Conservation (phyloP, 2,113 vertebrate genomes). For the Pseudorectes ferrugineus region DNA sequence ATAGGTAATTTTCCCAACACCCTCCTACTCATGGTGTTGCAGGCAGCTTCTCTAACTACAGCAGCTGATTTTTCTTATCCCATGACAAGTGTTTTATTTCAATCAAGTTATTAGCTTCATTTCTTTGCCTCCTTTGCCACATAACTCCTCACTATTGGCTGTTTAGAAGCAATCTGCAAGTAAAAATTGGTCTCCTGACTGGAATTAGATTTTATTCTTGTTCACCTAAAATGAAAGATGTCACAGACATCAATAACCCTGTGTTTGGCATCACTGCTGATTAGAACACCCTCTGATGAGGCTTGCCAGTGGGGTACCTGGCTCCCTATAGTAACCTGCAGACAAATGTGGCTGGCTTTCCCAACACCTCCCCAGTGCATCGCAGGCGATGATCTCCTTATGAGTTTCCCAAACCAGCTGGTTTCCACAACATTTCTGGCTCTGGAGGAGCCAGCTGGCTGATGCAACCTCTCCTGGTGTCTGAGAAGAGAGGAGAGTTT, state of each 20-base stretch:
- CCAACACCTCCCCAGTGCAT: background rate
- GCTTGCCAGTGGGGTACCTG: background rate
- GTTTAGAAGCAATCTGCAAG: slow-evolving; percentile 7
- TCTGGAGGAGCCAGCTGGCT: background rate
- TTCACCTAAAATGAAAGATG: background rate
- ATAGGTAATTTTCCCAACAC: background rate
- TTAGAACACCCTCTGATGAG: background rate
- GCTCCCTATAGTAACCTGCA: background rate
- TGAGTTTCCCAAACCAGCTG: background rate
- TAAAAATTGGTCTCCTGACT: slow-evolving; percentile 17
- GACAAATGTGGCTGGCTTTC: background rate
- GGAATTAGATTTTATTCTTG: slow-evolving; percentile 6
- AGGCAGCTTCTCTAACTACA: background rate
- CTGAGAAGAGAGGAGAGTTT: background rate
- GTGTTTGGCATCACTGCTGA: background rate
- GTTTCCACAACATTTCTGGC: background rate
- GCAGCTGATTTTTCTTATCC: background rate
- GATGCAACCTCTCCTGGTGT: background rate
- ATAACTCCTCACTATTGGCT: background rate
- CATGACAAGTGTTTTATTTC: slow-evolving; percentile 18
- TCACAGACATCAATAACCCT: background rate
- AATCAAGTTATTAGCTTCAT: slow-evolving; percentile 12
- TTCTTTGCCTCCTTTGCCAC: background rate
- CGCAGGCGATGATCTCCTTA: fast-evolving
- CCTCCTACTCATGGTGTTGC: background rate